Conservation (phyloP, 2,797 vertebrate genomes). For the Mionectes olivaceus region DNA sequence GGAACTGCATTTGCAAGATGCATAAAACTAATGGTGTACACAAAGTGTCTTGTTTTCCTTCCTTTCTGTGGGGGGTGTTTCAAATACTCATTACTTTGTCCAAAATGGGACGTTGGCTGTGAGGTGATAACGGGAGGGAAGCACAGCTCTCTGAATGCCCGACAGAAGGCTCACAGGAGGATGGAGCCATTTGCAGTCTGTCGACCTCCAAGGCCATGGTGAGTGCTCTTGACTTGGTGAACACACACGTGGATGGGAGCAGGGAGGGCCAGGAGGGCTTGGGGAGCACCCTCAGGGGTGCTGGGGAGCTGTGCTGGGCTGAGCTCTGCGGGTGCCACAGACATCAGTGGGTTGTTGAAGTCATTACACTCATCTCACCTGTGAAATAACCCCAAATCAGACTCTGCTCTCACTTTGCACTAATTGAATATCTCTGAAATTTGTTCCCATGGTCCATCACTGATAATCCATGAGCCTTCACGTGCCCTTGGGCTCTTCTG, state of each 20-base stretch:
- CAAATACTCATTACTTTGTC: conserved; percentile 9
- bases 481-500: neutral
- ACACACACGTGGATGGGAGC: accelerated
- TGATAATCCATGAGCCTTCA: neutral
- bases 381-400: neutral
- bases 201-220: accelerated
- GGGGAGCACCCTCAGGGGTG: neutral
- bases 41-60: conserved; percentile 37
- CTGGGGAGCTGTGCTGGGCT: neutral
- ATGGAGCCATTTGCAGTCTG: neutral
- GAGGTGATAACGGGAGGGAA: neutral
- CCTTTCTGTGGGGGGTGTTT: conserved; percentile 30
- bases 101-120: neutral
- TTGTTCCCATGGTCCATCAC: accelerated
- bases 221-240: accelerated
- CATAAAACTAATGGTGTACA: conserved; percentile 52
- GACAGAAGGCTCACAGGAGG: neutral
- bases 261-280: neutral
- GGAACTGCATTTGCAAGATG: conserved; percentile 8
- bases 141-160: neutral
- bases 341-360: accelerated
- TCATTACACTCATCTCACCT: neutral
- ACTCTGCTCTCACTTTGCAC: accelerated
- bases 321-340: accelerated
- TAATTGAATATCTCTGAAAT: neutral